Conservation (phyloP, 2,888 invertebrate genomes). For the Eumacrocentrus americanus region DNA sequence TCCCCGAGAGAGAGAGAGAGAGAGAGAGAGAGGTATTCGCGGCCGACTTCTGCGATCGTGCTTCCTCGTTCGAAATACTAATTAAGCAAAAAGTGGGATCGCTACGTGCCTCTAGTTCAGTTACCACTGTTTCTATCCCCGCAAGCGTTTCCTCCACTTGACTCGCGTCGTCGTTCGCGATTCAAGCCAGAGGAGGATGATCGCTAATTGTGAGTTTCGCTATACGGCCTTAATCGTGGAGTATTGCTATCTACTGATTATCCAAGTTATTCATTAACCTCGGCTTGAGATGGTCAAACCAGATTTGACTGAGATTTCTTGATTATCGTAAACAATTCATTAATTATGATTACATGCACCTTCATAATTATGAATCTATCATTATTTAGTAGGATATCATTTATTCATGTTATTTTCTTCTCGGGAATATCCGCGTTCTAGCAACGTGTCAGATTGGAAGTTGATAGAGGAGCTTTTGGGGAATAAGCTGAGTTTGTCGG, state of each 20-base stretch:
- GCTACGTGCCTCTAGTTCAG: constrained; percentile 25
- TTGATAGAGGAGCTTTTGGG: too few species aligned
- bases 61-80: constrained; percentile 29
- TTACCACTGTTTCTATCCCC: constrained; percentile 19
- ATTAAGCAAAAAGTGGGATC: constrained; percentile 30
- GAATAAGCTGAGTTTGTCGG: too few species aligned
- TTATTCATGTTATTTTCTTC: neutral
- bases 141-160: constrained; percentile 18
- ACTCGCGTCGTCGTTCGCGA: constrained; percentile 15
- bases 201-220: constrained; percentile 18
- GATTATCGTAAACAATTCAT: too few species aligned
- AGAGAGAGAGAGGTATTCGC: constrained; percentile 10
- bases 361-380: too few species aligned
- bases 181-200: constrained; percentile 11
- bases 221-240: constrained; percentile 11
- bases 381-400: too few species aligned
- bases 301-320: too few species aligned
- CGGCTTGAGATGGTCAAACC: too few species aligned
- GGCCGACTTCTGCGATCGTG: constrained; percentile 17
- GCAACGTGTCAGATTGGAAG: too few species aligned
- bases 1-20: constrained; percentile 31
- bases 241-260: constrained; percentile 13
- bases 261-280: constrained; percentile 7
- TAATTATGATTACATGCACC: too few species aligned
- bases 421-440: too few species aligned